phyloP scores from a whole-genome alignment of 2,797 vertebrate species.

The Dermochelys coriacea region DNA sequence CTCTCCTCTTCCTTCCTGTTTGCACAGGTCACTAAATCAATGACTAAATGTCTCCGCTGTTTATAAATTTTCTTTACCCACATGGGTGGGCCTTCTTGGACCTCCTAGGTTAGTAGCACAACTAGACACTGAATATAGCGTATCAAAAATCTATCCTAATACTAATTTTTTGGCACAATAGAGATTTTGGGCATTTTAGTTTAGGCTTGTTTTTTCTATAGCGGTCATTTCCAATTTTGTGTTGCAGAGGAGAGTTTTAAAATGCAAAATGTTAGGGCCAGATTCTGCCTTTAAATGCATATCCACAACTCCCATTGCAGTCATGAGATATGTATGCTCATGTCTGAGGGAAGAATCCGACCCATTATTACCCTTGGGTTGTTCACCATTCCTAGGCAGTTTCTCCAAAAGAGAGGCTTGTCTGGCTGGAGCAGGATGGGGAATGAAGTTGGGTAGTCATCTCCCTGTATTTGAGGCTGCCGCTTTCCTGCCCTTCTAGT shows the following conservation, averaged over 20 bases:
- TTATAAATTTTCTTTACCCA: background rate
- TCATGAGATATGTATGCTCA: background rate
- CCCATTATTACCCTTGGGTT: background rate
- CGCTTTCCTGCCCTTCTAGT: background rate
- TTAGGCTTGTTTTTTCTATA: background rate
- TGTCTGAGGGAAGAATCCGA: background rate
- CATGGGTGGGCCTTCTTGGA: background rate
- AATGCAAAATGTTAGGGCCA: background rate
- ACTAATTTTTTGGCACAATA: background rate
- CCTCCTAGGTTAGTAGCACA: background rate
- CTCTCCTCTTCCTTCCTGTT: conserved; percentile 58
- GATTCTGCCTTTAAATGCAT: background rate
- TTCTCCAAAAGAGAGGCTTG: background rate
- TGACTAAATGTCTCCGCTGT: background rate
- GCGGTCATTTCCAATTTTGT: background rate
- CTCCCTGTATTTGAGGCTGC: background rate
- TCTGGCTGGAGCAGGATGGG: background rate
- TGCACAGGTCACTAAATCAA: conserved; percentile 14
- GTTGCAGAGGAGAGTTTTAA: background rate
- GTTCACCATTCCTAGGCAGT: background rate
- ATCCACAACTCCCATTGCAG: background rate
- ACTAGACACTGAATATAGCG: background rate
- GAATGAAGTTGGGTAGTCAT: background rate
- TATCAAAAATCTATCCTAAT: background rate
- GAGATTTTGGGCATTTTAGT: background rate